Conservation (phyloP, 2,113 vertebrate genomes). For the Collichthys lucidus region DNA sequence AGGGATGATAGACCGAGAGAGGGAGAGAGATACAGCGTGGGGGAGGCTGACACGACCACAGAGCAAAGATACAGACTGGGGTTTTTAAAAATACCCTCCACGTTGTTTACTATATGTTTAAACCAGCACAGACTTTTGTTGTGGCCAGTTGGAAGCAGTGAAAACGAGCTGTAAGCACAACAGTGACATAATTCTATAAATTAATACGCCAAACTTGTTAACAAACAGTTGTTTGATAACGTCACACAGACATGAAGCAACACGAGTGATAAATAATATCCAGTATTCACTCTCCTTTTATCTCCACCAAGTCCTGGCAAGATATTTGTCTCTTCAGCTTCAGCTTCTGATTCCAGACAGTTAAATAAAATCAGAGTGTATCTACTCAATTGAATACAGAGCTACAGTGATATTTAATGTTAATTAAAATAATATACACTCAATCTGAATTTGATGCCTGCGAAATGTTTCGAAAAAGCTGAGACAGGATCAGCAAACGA, state of each 20-base stretch:
- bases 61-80: constrained; percentile 7
- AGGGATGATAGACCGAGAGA: constrained; percentile 71
- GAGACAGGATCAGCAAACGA: too few relatives aligned
- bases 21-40: background rate
- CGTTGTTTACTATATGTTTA: background rate
- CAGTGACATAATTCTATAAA: background rate
- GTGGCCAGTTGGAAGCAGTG: background rate
- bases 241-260: background rate
- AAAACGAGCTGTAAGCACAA: background rate
- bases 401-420: too few relatives aligned
- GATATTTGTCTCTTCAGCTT: background rate
- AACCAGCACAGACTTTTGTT: background rate
- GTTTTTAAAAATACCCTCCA: constrained; percentile 15
- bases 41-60: background rate
- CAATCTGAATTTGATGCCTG: too few relatives aligned
- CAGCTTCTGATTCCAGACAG: background rate
- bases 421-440: too few relatives aligned
- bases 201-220: background rate
- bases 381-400: too few relatives aligned
- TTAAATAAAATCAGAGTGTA: too few relatives aligned
- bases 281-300: background rate
- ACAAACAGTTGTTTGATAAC: background rate
- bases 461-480: too few relatives aligned
- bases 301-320: background rate
- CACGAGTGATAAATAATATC: background rate